Base-by-base conservation (phyloP, 2,797 vertebrate species). In the Bradypodion ventrale region DNA sequence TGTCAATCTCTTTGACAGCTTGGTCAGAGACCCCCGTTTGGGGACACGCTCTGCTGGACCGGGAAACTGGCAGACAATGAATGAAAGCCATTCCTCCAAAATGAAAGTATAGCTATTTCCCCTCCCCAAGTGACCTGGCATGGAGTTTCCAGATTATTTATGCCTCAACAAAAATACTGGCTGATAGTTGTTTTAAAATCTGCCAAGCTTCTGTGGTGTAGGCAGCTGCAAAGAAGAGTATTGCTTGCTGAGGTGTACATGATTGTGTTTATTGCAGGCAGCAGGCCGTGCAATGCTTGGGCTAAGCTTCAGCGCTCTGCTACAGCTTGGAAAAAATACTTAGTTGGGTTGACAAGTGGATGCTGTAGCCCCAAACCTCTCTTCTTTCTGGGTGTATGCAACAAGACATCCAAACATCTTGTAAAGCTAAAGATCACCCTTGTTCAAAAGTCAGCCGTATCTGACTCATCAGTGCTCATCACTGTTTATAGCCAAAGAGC, bases 81-180 rank as follows among this genome's bases (percentile, higher is more conserved):
- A 83, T 77, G 80, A 73, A 37, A 13, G 16, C 40, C 1, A 19
- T 40, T 73, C 12, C 40, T 65, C 8, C 32, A 25, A 8, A 60
- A 8, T 46, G 79, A 35, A 68, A 70, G 49, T 0, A 0, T 16
- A 10, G 10, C 44, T 86, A 32, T 19, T 35, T 80, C 23, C 80
- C 84, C 68, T 42, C 81, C 21, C 76, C 49, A 78, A 49, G 66
- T 76, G 0, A 0, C 63, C 85, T 83, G 56, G 84, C 73, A 10
- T 8, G 1, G 49, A 21, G 0, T 82, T 83, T 63, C 75, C 12
- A 78, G 46, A 77, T 60, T 69, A 76, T 9, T 85, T 89, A 70
- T 73, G 35, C 16, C 75, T 87, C 29, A 85, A 87, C 6, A 69
- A 83, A 59, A 69, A 40, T 16, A 72, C 70, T 68, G 25, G 29